Percentiles rank a stretch among this genome's conserved stretches.
These are phyloP conservation scores for Protobothrops flavoviridis DNA, from an alignment of 2,113 vertebrate species.

Conservation along the genomic window DNA sequence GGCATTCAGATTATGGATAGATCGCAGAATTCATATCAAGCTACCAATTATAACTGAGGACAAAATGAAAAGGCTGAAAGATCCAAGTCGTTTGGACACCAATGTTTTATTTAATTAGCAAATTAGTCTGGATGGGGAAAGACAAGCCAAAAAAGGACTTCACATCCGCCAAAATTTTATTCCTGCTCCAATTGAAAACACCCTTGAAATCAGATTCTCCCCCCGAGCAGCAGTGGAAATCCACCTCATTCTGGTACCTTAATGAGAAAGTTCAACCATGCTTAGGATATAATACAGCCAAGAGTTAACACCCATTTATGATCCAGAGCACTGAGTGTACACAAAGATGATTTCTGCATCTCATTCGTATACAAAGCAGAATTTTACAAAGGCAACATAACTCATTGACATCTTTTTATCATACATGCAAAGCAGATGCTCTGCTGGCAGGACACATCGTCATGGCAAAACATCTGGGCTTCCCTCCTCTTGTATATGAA, in stretches of 20 bases:
- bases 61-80: neutral
- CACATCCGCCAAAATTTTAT: neutral
- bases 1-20: neutral
- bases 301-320: neutral
- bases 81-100: slow-evolving; percentile 4
- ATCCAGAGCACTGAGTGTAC: neutral
- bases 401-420: neutral
- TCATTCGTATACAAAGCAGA: slow-evolving; percentile 19
- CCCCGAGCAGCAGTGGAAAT: neutral
- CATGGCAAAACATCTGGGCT: neutral
- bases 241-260: neutral
- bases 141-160: neutral
- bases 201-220: neutral
- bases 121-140: neutral
- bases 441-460: neutral
- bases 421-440: slow-evolving; percentile 17
- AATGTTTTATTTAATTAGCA: slow-evolving; percentile 23
- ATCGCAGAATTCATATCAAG: neutral
- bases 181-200: neutral
- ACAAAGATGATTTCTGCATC: slow-evolving; percentile 10
- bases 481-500: neutral
- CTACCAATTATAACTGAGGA: neutral
- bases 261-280: slow-evolving; percentile 10
- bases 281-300: slow-evolving; percentile 14
- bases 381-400: neutral